Base-by-base conservation (phyloP, 2,113 vertebrate species). In the Tringa solitaria region DNA sequence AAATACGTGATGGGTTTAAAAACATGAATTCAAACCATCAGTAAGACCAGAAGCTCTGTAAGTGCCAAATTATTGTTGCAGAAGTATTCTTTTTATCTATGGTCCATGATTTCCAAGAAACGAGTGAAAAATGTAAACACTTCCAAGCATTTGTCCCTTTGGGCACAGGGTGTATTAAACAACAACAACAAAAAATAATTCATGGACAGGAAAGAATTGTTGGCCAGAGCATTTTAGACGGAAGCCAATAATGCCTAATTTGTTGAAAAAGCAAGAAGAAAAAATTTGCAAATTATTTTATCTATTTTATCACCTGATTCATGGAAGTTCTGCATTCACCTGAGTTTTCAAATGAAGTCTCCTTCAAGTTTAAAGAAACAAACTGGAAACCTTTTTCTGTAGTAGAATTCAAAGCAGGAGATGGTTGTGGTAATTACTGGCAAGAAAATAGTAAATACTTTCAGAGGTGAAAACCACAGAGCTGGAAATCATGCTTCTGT, bases 31-130 rank as follows among this genome's bases (percentile, higher is more conserved):
- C 39, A 70, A 91, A 75, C 73, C 78, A 80, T 92, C 96, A 78
- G 84, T 60, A 94, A 80, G 64, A 84, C 63, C 79, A 97, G 93
- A 90, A 90, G 64, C 53, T 69, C 53, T 81, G 17, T 41, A 92
- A 90, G 80, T 87, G 90, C 93, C 90, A 93, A 95, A 73, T 91
- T 77, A 93, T 89, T 89, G 33, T 91, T 93, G 89, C 83, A 87
- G 84, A 68, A 78, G 69, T 88, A 78, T 94, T 96, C 89, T 85
- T 91, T 91, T 95, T 96, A 92, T 96, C 91, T 95, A 6, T 75
- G 89, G 93, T 50, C 45, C 88, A 80, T 27, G 51, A 89, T 96
- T 97, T 97, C 97, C 94, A 94, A 96, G 94, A 97, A 97, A 78
- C 2, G 20, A 92, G 82, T 79, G 68, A 95, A 95, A 97, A 96